Evolutionary conservation across 2,797 vertebrate genomes (phyloP).

Genomic region (Tenualosa ilisha): DNA sequence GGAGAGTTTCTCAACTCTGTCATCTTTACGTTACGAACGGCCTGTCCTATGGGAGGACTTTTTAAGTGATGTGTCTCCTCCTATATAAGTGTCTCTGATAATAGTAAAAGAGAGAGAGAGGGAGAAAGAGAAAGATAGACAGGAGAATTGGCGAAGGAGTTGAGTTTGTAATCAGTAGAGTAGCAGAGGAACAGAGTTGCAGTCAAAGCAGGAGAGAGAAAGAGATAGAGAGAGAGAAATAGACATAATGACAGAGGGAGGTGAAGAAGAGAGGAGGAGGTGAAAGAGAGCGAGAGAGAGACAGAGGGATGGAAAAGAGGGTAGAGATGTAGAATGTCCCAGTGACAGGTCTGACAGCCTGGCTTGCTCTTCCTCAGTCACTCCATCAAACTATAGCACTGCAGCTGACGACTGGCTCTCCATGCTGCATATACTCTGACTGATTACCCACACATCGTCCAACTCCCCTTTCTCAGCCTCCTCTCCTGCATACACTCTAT

Average conservation of each 20-base stretch:
- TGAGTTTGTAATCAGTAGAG: too few species aligned
- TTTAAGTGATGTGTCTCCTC: too few species aligned
- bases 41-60: too few species aligned
- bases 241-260: background rate
- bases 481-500: slow-evolving; percentile 25
- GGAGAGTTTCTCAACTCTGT: too few species aligned
- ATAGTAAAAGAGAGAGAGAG: too few species aligned
- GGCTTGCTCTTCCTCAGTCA: background rate
- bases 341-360: background rate
- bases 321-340: background rate
- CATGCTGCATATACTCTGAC: background rate
- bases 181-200: too few species aligned
- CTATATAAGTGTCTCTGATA: too few species aligned
- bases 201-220: background rate
- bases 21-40: too few species aligned
- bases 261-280: too few species aligned
- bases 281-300: background rate
- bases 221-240: background rate
- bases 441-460: background rate
- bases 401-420: background rate
- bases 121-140: background rate
- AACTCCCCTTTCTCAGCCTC: background rate
- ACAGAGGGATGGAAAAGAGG: background rate
- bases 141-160: background rate
- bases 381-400: background rate